A percentile compares a stretch with the other conserved stretches of the same genome.
Evolutionary conservation across 92 coral and sea anemone genomes (phyloP).

Genomic region (Zoanthus solanderi): DNA sequence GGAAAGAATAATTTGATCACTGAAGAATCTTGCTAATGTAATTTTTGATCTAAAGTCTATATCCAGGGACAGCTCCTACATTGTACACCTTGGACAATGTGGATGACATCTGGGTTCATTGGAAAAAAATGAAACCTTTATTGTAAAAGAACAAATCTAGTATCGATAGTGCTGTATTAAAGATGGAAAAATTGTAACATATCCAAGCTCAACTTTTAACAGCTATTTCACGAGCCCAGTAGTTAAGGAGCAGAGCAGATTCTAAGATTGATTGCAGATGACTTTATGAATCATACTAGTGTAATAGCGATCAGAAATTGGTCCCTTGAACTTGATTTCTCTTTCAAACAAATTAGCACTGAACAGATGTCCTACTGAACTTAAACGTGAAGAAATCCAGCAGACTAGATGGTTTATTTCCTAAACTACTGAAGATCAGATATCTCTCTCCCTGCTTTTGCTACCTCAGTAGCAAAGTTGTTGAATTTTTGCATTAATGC

Average conservation of each 20-base stretch:
- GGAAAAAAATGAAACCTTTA: conserved; percentile 64
- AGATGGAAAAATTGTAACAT: conserved; percentile 50
- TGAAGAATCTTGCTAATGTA: conserved; percentile 55
- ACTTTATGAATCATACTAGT: conserved; percentile 39
- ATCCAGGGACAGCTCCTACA: conserved; percentile 65
- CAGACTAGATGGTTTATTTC: conserved; percentile 35
- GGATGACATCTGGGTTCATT: conserved; percentile 60
- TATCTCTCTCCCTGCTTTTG: conserved; percentile 38
- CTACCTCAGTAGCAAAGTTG: conserved; percentile 14
- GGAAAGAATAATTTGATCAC: conserved; percentile 55
- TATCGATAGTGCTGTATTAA: conserved; percentile 44
- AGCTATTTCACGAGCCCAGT: conserved; percentile 42
- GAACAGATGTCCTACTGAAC: too few relatives aligned
- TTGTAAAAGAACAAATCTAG: conserved; percentile 54
- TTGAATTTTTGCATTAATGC: conserved; percentile 7
- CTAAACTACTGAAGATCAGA: conserved; percentile 46
- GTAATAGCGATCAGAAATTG: conserved; percentile 31
- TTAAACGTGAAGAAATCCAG: conserved; percentile 15
- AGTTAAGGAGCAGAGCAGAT: neutral
- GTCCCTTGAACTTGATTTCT: conserved; percentile 38
- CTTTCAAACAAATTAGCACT: neutral
- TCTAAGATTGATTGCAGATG: conserved; percentile 30
- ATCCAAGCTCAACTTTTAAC: conserved; percentile 19
- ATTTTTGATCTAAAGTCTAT: conserved; percentile 38
- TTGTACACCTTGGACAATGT: conserved; percentile 36